A percentile compares a stretch with the other conserved stretches of the same genome.
Evolutionary conservation across 2,888 invertebrate genomes (phyloP).

Genomic region (Epinotia demarniana): DNA sequence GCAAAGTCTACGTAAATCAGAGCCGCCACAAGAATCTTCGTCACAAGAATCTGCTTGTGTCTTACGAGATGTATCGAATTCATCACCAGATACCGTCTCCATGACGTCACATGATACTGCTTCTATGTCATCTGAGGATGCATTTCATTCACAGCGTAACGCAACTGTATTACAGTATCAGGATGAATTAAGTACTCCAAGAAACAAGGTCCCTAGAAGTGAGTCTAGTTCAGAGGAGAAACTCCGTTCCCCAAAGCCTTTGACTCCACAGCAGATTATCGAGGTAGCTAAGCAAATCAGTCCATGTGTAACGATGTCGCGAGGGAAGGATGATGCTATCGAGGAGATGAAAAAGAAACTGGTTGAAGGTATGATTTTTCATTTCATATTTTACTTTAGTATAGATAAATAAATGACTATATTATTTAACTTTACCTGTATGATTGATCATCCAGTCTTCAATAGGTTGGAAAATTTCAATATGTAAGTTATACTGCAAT

Average conservation of each 20-base stretch:
- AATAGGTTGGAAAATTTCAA: too few species aligned
- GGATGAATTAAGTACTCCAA: conserved; percentile 55
- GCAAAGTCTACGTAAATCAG: neutral
- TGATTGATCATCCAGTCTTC: too few species aligned
- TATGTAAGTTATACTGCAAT: too few species aligned
- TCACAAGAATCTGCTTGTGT: neutral
- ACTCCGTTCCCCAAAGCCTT: conserved; percentile 67
- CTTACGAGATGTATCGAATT: neutral
- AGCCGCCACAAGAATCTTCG: neutral
- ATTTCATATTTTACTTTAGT: neutral
- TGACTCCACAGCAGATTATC: conserved; percentile 66
- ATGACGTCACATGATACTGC: conserved; percentile 1
- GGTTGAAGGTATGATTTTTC: conserved; percentile 64
- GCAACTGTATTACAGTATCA: neutral
- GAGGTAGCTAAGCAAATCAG: conserved; percentile 70
- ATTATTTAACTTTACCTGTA: too few species aligned
- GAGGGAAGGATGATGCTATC: conserved; percentile 85
- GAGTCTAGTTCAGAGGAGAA: conserved; percentile 73
- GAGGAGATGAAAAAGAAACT: conserved; percentile 81
- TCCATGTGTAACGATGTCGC: conserved; percentile 84
- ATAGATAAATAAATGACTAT: too few species aligned
- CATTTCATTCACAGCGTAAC: neutral
- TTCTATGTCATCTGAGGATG: neutral
- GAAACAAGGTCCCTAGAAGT: conserved; percentile 65
- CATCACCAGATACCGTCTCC: neutral